These are phyloP conservation scores for Bombus pyrosoma DNA, from an alignment of 1,140 invertebrate species.

Conservation along the genomic window DNA sequence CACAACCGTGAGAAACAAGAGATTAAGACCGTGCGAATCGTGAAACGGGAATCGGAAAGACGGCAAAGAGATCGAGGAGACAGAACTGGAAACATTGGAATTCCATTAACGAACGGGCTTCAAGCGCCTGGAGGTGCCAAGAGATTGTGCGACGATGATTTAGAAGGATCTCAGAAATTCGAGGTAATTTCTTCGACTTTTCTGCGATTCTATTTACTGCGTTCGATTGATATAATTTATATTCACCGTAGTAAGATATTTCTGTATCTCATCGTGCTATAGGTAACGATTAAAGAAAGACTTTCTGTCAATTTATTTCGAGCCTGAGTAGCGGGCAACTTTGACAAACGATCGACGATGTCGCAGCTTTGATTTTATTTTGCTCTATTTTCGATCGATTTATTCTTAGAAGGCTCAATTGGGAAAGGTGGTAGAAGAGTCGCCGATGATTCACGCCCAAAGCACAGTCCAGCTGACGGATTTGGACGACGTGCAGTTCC, in stretches of 20 bases:
- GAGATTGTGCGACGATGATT: slow-evolving; percentile 73
- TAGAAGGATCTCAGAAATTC: slow-evolving; percentile 71
- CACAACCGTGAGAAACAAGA: slow-evolving; percentile 92
- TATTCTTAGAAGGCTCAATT: slow-evolving; percentile 72
- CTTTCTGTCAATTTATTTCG: not conserved
- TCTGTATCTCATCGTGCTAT: too few species aligned
- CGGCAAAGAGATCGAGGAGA: slow-evolving; percentile 89
- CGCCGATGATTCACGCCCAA: slow-evolving; percentile 73
- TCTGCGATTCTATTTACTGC: too few species aligned
- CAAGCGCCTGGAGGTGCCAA: slow-evolving; percentile 75
- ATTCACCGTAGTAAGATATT: too few species aligned
- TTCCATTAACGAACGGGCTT: slow-evolving; percentile 79
- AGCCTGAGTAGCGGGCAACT: not conserved
- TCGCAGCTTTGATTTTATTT: not conserved
- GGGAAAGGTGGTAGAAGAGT: slow-evolving; percentile 75
- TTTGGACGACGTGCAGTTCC: slow-evolving; percentile 76
- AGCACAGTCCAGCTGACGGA: slow-evolving; percentile 75
- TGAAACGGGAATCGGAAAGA: slow-evolving; percentile 94
- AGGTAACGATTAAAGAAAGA: too few species aligned
- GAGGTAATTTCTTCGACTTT: slow-evolving; percentile 65
- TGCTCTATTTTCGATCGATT: slow-evolving; percentile 26
- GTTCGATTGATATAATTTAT: too few species aligned
- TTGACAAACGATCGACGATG: not conserved
- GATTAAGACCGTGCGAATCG: slow-evolving; percentile 96
- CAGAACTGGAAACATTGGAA: slow-evolving; percentile 81